Evolutionary conservation across 2,888 invertebrate genomes (phyloP).

Genomic region (Limnephilus rhombicus): DNA sequence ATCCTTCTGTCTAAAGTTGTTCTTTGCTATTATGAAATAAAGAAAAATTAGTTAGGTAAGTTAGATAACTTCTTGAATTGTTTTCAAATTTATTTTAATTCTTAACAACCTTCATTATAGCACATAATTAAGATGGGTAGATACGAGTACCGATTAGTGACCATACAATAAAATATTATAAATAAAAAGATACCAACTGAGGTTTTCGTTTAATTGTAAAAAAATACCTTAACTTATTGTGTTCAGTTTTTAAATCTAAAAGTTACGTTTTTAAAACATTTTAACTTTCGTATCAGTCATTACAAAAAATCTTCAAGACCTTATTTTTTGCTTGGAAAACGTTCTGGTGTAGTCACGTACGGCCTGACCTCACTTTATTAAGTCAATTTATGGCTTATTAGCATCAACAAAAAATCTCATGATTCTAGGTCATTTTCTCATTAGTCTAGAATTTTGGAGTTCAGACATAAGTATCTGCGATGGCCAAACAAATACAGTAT

Average conservation of each 20-base stretch:
- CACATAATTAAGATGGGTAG: too few species aligned
- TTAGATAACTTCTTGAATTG: too few species aligned
- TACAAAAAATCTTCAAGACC: not conserved
- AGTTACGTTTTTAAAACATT: not conserved
- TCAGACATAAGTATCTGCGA: not conserved
- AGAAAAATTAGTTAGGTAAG: too few species aligned
- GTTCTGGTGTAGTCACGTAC: not conserved
- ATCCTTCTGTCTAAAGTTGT: too few species aligned
- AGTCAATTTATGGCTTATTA: not conserved
- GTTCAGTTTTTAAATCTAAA: not conserved
- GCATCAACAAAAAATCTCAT: not conserved
- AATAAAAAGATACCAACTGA: not conserved
- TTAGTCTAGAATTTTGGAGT: not conserved
- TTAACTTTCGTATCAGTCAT: not conserved
- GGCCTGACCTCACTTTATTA: not conserved
- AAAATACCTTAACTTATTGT: not conserved
- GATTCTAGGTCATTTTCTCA: not conserved
- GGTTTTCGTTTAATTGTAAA: not conserved
- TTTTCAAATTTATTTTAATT: too few species aligned
- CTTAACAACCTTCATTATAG: too few species aligned
- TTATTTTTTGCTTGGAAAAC: not conserved
- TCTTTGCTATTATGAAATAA: too few species aligned
- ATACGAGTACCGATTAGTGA: too few species aligned
- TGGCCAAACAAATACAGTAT: not conserved
- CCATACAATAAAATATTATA: too few species aligned